Evolutionary conservation across 53 echinoderm and acorn worm genomes (phyloP), one percentile per base, ranked within the genome.

Genomic region (Astropecten irregularis): DNA sequence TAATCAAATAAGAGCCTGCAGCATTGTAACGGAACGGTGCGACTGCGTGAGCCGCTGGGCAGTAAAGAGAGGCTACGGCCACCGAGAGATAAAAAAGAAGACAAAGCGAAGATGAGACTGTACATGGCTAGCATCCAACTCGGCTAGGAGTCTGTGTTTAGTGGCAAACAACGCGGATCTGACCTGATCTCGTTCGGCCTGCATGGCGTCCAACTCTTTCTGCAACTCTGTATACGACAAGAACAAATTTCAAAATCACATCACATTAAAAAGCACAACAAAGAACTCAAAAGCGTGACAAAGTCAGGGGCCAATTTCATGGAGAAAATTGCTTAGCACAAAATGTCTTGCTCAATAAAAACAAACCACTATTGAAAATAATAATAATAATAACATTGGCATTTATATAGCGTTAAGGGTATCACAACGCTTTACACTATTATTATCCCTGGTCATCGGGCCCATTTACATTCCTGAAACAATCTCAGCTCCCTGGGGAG

Each of bases 41-140:
- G 19, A 28, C 74, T 74, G 56, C 74, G 56, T 13, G 18, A 28
- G 74, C 74, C 74, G 74, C 22, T 13, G 21, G 61, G 48, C 60
- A 44, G 42, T 29, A 48, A n/a, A 16, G 58, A 23, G 8, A 5
- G 58, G 18, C 22, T 16, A 57, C 28, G 30, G 30, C 30, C 28
- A 3, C 9, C 18, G 11, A 32, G n/a, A 70, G 47, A 36, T 4
- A 42, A n/a, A 3, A 3, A 34, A 59, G 59, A 23, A 70, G 40
- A 84, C 54, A 56, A 62, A 70, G 67, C 66, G 53, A 84, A 84
- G 59, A 54, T 69, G 40, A 70, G 25, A 84, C 84, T 91, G 87
- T 95, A 95, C 95, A 90, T 93, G 93, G 76, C 87, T 90, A 52
- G 90, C 93, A 88, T 93, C 93, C 95, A 95, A 81, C 69, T 90